phyloP scores from a whole-genome alignment of 2,888 invertebrate genomes.

The Drosophila aldrichi region DNA sequence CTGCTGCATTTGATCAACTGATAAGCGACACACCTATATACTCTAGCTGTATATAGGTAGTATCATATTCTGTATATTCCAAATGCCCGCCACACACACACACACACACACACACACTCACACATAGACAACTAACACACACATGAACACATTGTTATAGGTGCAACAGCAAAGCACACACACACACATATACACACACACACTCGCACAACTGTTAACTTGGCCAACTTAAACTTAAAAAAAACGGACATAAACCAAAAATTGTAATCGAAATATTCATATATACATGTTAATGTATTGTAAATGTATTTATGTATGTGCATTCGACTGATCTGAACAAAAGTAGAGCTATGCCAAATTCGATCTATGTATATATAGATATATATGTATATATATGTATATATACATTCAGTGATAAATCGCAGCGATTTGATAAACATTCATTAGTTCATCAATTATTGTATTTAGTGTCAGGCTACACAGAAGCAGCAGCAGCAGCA shows the following conservation, averaged over 20 bases:
- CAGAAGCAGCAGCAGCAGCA: not conserved
- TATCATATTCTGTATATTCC: conserved; percentile 44
- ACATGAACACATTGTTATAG: conserved; percentile 44
- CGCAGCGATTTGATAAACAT: conserved; percentile 3
- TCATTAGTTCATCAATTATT: conserved; percentile 25
- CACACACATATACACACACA: conserved; percentile 15
- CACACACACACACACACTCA: conserved; percentile 21
- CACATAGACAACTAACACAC: conserved; percentile 14
- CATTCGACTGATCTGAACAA: conserved; percentile 14
- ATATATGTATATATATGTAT: not conserved
- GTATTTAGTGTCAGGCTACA: conserved; percentile 25
- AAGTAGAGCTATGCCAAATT: conserved; percentile 4
- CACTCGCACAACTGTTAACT: conserved; percentile 10
- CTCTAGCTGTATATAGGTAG: conserved; percentile 39
- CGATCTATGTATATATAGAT: not conserved
- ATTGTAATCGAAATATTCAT: conserved; percentile 13
- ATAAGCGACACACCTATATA: conserved; percentile 53
- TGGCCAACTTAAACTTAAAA: conserved; percentile 9
- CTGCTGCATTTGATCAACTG: conserved; percentile 75
- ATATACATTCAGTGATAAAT: conserved; percentile 1
- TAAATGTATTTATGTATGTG: not conserved
- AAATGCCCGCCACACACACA: conserved; percentile 51
- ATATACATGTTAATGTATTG: not conserved
- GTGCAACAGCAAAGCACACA: conserved; percentile 62
- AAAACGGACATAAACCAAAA: conserved; percentile 8